Evolutionary conservation across 35 echinoderm and acorn worm genomes (phyloP).

Genomic region (Nesometra sesokonis): DNA sequence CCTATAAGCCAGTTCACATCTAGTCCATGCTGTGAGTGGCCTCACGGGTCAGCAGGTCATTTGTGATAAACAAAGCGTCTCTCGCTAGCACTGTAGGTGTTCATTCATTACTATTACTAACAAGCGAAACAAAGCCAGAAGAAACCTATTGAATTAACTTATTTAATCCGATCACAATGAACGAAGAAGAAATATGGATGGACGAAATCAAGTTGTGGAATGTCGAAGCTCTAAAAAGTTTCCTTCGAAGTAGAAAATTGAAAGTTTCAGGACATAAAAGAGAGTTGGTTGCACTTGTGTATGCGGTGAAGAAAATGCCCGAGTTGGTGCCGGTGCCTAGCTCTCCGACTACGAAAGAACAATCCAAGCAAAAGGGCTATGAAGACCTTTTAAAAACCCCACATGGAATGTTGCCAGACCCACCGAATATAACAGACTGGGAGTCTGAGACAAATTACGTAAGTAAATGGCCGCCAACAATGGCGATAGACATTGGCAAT

Average conservation of each 20-base stretch:
- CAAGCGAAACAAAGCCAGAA: too few relatives aligned
- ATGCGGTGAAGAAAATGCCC: neutral
- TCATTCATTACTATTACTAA: too few relatives aligned
- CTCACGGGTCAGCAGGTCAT: too few relatives aligned
- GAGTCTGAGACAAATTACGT: neutral
- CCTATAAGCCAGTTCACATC: too few relatives aligned
- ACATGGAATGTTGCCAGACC: constrained; percentile 1
- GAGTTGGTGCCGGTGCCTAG: neutral
- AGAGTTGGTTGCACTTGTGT: constrained; percentile 13
- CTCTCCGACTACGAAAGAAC: neutral
- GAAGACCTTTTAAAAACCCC: constrained; percentile 4
- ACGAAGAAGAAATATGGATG: constrained; percentile 5
- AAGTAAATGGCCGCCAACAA: constrained; percentile 32
- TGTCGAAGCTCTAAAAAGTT: constrained; percentile 30
- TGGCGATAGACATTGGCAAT: constrained; percentile 34
- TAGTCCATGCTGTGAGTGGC: too few relatives aligned
- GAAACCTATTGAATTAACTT: too few relatives aligned
- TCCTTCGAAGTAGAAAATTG: too few relatives aligned
- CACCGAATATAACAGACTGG: constrained; percentile 6
- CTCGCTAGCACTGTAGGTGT: too few relatives aligned
- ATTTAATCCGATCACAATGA: too few relatives aligned
- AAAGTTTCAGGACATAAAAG: neutral
- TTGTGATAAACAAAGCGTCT: too few relatives aligned
- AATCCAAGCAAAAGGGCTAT: neutral
- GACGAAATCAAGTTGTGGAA: constrained; percentile 37